phyloP scores from a whole-genome alignment of 2,797 vertebrate genomes.

The Thaleichthys pacificus region DNA sequence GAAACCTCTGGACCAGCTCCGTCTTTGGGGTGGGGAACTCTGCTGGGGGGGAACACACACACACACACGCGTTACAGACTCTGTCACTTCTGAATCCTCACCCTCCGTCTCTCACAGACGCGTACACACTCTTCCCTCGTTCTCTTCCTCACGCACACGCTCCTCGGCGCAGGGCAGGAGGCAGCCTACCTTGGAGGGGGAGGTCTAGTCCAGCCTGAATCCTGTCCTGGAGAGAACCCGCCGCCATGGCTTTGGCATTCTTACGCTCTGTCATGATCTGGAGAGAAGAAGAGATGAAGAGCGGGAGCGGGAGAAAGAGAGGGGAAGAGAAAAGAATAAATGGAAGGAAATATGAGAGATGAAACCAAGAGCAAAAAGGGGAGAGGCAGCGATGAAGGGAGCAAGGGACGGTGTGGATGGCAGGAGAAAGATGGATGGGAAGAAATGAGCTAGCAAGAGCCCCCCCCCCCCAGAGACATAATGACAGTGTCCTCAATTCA shows the following conservation, averaged over 20 bases:
- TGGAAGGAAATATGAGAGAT: slow-evolving; percentile 25
- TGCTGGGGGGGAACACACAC: slow-evolving; percentile 64
- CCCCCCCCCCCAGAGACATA: slow-evolving; percentile 23
- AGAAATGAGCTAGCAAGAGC: slow-evolving; percentile 29
- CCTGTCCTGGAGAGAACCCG: slow-evolving; percentile 84
- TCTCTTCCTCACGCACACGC: not conserved
- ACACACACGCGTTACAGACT: slow-evolving; percentile 4
- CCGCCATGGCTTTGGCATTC: slow-evolving; percentile 94
- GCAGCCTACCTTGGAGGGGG: slow-evolving; percentile 88
- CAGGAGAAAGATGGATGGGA: slow-evolving; percentile 15
- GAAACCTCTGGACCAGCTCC: slow-evolving; percentile 96
- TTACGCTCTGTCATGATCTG: slow-evolving; percentile 98
- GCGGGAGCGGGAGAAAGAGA: slow-evolving; percentile 12
- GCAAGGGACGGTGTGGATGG: slow-evolving; percentile 10
- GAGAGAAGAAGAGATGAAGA: slow-evolving; percentile 21
- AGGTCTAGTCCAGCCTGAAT: slow-evolving; percentile 84
- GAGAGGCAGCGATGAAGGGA: slow-evolving; percentile 20
- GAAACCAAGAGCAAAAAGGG: not conserved
- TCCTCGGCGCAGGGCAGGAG: not conserved
- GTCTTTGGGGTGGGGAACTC: slow-evolving; percentile 99
- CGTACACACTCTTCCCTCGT: not conserved
- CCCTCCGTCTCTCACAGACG: slow-evolving; percentile 4
- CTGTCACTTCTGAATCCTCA: not conserved
- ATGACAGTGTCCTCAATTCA: slow-evolving; percentile 38
- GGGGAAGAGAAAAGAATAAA: slow-evolving; percentile 31